These are phyloP conservation scores for Globicephala melas DNA, from an alignment of 2,113 vertebrate genomes.

Conservation along the genomic window DNA sequence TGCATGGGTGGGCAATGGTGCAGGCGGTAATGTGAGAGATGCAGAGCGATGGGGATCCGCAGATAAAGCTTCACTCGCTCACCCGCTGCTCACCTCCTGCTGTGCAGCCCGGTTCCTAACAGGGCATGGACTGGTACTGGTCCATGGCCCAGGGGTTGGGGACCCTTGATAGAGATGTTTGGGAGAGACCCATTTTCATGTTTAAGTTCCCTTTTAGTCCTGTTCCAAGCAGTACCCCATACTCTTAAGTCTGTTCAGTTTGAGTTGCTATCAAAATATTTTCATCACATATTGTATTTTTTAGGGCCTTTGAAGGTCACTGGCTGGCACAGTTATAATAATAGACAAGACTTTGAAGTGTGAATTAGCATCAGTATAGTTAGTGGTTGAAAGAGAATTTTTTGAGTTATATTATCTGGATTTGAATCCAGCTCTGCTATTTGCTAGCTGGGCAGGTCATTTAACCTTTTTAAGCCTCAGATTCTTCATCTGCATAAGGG, in stretches of 20 bases:
- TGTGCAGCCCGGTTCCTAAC: too few species aligned
- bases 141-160: too few species aligned
- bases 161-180: not conserved
- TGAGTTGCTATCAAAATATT: not conserved
- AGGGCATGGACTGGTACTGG: too few species aligned
- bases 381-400: not conserved
- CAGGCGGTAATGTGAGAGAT: too few species aligned
- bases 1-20: too few species aligned
- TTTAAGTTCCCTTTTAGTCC: not conserved
- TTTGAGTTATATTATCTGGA: not conserved
- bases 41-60: too few species aligned
- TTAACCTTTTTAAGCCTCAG: not conserved
- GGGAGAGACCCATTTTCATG: not conserved
- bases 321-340: not conserved
- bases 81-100: too few species aligned
- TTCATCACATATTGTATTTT: not conserved
- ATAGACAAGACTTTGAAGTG: not conserved
- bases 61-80: too few species aligned
- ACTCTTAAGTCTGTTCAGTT: not conserved
- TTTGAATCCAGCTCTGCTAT: not conserved
- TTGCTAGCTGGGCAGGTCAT: not conserved
- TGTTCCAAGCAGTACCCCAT: not conserved
- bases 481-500: not conserved
- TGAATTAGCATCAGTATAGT: not conserved
- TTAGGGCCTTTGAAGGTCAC: not conserved